These are phyloP conservation scores for Scomberomorus guttatus DNA, from an alignment of 2,797 vertebrate species.

Conservation along the genomic window DNA sequence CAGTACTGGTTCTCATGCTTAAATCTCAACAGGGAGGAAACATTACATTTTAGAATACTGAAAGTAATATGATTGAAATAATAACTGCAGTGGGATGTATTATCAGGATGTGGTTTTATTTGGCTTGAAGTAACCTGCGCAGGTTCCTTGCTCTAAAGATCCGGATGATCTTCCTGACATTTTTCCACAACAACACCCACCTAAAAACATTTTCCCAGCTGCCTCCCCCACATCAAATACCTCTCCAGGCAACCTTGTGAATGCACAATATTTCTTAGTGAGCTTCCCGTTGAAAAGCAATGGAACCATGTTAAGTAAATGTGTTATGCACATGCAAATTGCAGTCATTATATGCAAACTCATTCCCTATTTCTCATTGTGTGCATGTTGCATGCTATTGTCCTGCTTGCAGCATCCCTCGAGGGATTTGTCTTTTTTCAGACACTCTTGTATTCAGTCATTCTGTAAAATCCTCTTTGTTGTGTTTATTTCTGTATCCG, in stretches of 20 bases:
- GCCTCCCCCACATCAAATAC: conserved; percentile 61
- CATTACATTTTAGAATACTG: conserved; percentile 36
- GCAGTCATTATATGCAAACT: conserved; percentile 51
- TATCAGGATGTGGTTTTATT: conserved; percentile 71
- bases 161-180: conserved; percentile 72
- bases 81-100: conserved; percentile 47
- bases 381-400: conserved; percentile 24
- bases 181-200: conserved; percentile 71
- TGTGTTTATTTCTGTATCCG: conserved; percentile 38
- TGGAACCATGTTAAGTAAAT: conserved; percentile 46
- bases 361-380: conserved; percentile 34
- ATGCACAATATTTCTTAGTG: conserved; percentile 46
- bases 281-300: conserved; percentile 52
- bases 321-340: conserved; percentile 62
- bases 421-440: conserved; percentile 42
- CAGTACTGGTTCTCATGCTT: conserved; percentile 34
- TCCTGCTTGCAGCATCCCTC: conserved; percentile 12
- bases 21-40: conserved; percentile 49
- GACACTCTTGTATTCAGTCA: conserved; percentile 19
- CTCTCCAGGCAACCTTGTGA: conserved; percentile 61
- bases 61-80: conserved; percentile 42
- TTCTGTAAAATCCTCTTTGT: conserved; percentile 36
- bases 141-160: conserved; percentile 50
- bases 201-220: conserved; percentile 67
- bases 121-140: conserved; percentile 53